Evolutionary conservation across 2,797 vertebrate species (phyloP).

Genomic region (Pipistrellus kuhlii): DNA sequence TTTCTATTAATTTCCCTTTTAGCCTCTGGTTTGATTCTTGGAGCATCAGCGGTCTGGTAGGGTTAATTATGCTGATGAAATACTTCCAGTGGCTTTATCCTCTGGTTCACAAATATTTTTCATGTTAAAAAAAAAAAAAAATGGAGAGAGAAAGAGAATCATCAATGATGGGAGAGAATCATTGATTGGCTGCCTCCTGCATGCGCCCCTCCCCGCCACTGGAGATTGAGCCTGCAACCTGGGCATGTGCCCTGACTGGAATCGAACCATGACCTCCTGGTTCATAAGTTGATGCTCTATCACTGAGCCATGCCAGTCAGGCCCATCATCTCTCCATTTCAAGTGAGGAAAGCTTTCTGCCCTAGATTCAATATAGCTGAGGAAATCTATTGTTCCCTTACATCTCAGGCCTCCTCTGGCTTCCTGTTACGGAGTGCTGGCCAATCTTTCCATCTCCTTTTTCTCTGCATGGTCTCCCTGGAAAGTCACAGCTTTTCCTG

Average conservation of each 20-base stretch:
- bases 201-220: too few species aligned
- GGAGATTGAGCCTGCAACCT: too few species aligned
- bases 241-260: too few species aligned
- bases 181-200: too few species aligned
- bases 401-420: not conserved
- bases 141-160: too few species aligned
- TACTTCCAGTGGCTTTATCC: not conserved
- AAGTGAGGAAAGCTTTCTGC: not conserved
- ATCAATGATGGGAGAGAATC: too few species aligned
- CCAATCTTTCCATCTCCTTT: not conserved
- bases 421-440: not conserved
- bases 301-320: too few species aligned
- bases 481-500: not conserved
- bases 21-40: conserved; percentile 13
- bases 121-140: too few species aligned
- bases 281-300: too few species aligned
- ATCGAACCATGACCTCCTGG: too few species aligned
- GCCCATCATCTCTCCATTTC: not conserved
- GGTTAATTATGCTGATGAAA: not conserved
- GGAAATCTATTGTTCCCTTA: not conserved
- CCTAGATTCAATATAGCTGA: not conserved
- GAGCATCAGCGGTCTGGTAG: too few species aligned
- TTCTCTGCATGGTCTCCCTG: too few species aligned
- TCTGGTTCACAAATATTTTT: not conserved
- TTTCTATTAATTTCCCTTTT: conserved; percentile 38